Base-by-base conservation (phyloP, 2,113 vertebrate genomes). In the Tonatia bakeri region DNA sequence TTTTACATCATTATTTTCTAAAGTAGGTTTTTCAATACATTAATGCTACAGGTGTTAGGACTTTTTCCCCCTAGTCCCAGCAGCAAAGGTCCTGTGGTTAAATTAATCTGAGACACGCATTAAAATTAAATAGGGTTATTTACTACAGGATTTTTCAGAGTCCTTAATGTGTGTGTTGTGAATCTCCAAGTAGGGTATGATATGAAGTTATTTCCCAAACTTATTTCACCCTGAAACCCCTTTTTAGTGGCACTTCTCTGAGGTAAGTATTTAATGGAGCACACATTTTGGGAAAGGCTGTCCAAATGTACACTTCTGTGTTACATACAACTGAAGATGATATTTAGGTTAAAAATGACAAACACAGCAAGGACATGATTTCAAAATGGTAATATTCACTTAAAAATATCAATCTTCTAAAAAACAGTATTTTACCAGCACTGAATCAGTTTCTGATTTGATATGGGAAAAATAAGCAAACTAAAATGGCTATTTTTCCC, bases 301-400 rank as follows among this genome's bases (percentile, higher is more conserved):
- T 82, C 19, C 45, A 87, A 82, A 92, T 26, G 81, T 13, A 76
- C 6, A n/a, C 84, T 88, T 96, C 45, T 92, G 24, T 94, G 52
- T 95, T 86, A 94, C 52, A 82, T 59, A 77, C 10, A 85, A 84
- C 0, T 85, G 33, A 69, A 65, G 16, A 88, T 54, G 64, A n/a
- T 82, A 91, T 47, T 88, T 94, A 96, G 65, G 52, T 94, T 80
- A 93, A 94, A 90, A 88, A 92, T 81, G 33, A 93, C 56, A 92
- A 75, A 43, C 1, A 94, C 5, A 56, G 36, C n/a, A 93, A 91
- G 75, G 76, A 92, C 31, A 89, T 47, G 59, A 70, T 72, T 95
- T 91, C 81, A 26, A 89, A 85, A 96, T 75, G 79, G 28, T 93
- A 90, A 86, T 75, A 36, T 89, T 95, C 40, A 61, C 43, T 92